Evolutionary conservation across 2,113 vertebrate species (phyloP), one percentile per base, ranked within the genome.

Genomic region (Mesoclemmys tuberculata): DNA sequence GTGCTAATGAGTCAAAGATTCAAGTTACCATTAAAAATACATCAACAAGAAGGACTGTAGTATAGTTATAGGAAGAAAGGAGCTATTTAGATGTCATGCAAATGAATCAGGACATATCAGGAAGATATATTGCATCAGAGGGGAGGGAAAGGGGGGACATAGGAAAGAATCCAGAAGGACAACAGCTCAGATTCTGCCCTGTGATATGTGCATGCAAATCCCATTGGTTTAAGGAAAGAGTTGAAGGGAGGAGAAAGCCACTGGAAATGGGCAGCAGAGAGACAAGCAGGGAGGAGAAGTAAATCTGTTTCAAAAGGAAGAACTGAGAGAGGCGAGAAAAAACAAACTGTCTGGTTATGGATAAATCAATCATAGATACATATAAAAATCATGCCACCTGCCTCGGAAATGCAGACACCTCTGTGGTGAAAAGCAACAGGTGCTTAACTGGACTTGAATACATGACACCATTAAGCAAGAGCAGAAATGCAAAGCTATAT

Each of bases 1-100:
- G 24, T 24, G 12, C 85, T 77, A 78, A 35, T 85, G 41, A 51
- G 85, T 78, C 41, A 24, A 80, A 31, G 55, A 54, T n/a, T 79
- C 1, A 3, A 85, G 18, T 38, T 92, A 79, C 79, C 74, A 5
- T 0, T 18, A 56, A 87, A 68, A 24, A 93, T 93, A 92, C 12
- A 27, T 78, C 71, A 9, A 1, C 2, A 0, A 0, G 27, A 0
- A 0, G 27, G 46, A 8, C 31, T 38, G 8, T 38, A 38, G n/a
- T 71, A 71, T 71, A 71, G n/a, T 22, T 71, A 38, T 38, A n/a
- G 64, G 64, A 71, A 18, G n/a, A 71, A 38, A 22, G 48, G 61
- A 46, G 13, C 41, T 46, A 46, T 77, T 77, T 46, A 27, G 41
- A 46, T 46, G 41, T 4, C 74, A 77, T 46, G 44, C 41, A 46